phyloP scores from a whole-genome alignment of 2,797 vertebrate genomes.

The Oreortyx pictus region DNA sequence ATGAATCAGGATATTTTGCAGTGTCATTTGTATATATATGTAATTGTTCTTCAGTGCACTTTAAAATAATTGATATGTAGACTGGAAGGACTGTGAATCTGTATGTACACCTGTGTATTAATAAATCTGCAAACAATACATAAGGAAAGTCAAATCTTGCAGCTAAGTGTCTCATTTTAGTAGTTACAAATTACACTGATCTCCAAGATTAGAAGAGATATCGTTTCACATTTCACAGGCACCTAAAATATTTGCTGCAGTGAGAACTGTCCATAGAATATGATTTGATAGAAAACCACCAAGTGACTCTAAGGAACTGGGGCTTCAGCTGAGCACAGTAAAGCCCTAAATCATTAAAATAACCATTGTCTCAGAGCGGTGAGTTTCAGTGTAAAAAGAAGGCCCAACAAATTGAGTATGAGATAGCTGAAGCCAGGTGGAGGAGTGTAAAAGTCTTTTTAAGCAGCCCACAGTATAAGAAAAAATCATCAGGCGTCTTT shows the following conservation, averaged over 20 bases:
- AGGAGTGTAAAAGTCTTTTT: neutral
- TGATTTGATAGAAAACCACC: neutral
- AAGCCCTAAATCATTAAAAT: neutral
- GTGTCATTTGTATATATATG: neutral
- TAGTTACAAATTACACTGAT: neutral
- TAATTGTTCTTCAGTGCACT: neutral
- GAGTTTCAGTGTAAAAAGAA: neutral
- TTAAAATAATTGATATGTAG: neutral
- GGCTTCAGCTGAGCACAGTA: neutral
- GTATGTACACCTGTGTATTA: too few species aligned
- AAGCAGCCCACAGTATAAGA: neutral
- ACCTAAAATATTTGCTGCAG: neutral
- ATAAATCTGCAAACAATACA: neutral
- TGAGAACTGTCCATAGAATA: neutral
- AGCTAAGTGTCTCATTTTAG: neutral
- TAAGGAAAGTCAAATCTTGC: neutral
- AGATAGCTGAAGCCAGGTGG: neutral
- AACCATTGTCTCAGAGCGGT: fast-evolving
- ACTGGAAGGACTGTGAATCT: neutral
- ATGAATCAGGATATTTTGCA: neutral
- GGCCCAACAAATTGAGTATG: neutral
- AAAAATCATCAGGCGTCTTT: neutral
- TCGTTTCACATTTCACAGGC: neutral
- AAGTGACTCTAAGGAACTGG: neutral
- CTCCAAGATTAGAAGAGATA: neutral